A percentile compares a stretch with the other conserved stretches of the same genome.
Evolutionary conservation across 2,797 vertebrate genomes (phyloP).

Genomic region (Poecilia gillii): DNA sequence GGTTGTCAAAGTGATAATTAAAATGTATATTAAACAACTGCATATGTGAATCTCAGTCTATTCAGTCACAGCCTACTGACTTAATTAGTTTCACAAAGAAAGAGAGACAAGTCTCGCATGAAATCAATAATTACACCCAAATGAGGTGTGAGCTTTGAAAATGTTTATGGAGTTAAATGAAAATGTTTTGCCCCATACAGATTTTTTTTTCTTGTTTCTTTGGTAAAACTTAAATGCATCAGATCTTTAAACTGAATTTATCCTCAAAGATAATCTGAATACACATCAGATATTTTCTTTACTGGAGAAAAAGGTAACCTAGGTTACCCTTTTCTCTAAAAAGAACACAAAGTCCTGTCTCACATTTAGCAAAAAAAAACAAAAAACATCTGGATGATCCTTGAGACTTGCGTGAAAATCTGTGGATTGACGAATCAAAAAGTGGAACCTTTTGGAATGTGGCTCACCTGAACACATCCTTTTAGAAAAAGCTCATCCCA

Average conservation of each 20-base stretch:
- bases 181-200: neutral
- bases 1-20: conserved; percentile 79
- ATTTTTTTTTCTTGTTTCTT: conserved; percentile 1
- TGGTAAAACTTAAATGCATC: neutral
- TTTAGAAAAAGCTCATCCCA: neutral
- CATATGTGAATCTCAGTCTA: conserved; percentile 8
- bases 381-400: neutral
- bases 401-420: neutral
- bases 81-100: neutral
- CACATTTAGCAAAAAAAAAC: neutral
- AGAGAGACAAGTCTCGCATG: neutral
- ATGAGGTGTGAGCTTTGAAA: neutral
- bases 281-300: neutral
- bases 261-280: neutral
- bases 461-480: neutral
- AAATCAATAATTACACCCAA: neutral
- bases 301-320: neutral
- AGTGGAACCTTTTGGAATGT: neutral
- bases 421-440: neutral
- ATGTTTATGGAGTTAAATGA: neutral
- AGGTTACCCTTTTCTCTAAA: too few relatives aligned
- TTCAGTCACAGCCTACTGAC: neutral
- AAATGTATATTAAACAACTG: conserved; percentile 79
- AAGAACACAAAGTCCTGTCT: neutral
- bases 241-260: neutral